Evolutionary conservation across 1,140 invertebrate species (phyloP).

Genomic region (Pemphigus obesinymphae): DNA sequence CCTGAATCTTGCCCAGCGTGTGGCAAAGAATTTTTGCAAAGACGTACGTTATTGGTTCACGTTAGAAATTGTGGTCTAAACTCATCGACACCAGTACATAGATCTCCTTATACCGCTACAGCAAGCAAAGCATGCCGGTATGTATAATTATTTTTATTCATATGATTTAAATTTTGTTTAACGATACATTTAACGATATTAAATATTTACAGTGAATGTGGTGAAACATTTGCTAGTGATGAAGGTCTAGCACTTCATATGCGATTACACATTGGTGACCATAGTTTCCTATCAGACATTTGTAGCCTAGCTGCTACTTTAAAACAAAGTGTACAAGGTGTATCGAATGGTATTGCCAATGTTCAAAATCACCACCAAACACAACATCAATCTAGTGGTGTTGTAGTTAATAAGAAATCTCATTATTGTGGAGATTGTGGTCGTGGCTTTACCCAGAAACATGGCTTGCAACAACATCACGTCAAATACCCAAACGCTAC

Average conservation of each 20-base stretch:
- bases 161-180: not conserved
- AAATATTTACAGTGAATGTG: slow-evolving; percentile 57
- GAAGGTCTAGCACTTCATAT: slow-evolving; percentile 74
- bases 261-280: slow-evolving; percentile 73
- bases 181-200: not conserved
- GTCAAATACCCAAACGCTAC: slow-evolving; percentile 70
- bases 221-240: slow-evolving; percentile 61
- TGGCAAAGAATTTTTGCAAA: slow-evolving; percentile 78
- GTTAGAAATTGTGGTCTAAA: slow-evolving; percentile 46
- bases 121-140: slow-evolving; percentile 53
- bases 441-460: slow-evolving; percentile 76
- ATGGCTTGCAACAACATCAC: slow-evolving; percentile 72
- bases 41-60: slow-evolving; percentile 70
- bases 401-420: slow-evolving; percentile 59
- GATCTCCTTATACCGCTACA: slow-evolving; percentile 40
- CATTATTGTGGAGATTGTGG: slow-evolving; percentile 78
- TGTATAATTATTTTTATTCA: slow-evolving; percentile 27
- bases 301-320: slow-evolving; percentile 73
- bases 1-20: slow-evolving; percentile 76
- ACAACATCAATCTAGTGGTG: slow-evolving; percentile 47
- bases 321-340: slow-evolving; percentile 51
- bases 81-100: slow-evolving; percentile 38
- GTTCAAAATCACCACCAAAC: slow-evolving; percentile 46
- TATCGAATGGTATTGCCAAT: slow-evolving; percentile 48
- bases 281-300: slow-evolving; percentile 77